Conservation (phyloP, 2,888 invertebrate species). For the Tanypteryx hageni region DNA sequence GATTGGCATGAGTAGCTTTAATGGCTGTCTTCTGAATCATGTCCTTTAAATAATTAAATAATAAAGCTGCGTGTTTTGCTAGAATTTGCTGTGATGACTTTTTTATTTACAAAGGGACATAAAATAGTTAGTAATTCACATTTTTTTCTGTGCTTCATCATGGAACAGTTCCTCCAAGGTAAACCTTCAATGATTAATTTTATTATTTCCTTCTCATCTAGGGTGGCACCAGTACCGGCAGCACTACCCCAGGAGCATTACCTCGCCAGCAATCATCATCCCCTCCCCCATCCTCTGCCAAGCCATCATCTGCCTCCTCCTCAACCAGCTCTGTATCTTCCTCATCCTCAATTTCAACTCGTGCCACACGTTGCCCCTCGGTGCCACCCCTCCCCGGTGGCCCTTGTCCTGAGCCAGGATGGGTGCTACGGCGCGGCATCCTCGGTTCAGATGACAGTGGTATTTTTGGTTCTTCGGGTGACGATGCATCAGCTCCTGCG, state of each 20-base stretch:
- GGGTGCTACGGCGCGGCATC: constrained; percentile 71
- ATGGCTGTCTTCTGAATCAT: too few species aligned
- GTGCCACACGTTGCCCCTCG: constrained; percentile 50
- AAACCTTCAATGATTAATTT: neutral
- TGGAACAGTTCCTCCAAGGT: too few species aligned
- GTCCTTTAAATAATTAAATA: too few species aligned
- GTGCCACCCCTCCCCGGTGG: constrained; percentile 58
- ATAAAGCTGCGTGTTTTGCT: too few species aligned
- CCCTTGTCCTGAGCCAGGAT: constrained; percentile 46
- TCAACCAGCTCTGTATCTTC: constrained; percentile 57
- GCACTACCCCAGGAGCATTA: constrained; percentile 70
- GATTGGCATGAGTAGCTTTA: too few species aligned
- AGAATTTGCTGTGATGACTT: too few species aligned
- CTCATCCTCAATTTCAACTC: constrained; percentile 29
- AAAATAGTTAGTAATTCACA: too few species aligned
- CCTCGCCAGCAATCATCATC: constrained; percentile 69
- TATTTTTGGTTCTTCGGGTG: constrained; percentile 81
- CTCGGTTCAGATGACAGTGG: constrained; percentile 89
- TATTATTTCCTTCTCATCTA: constrained; percentile 33
- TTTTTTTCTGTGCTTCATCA: too few species aligned
- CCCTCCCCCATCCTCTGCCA: constrained; percentile 76
- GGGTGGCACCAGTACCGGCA: constrained; percentile 68
- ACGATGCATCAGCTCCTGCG: constrained; percentile 44
- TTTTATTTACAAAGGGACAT: too few species aligned
- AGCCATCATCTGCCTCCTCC: constrained; percentile 73